These are phyloP conservation scores for Lasioglossum marginatum DNA, from an alignment of 2,888 invertebrate genomes.

Conservation along the genomic window DNA sequence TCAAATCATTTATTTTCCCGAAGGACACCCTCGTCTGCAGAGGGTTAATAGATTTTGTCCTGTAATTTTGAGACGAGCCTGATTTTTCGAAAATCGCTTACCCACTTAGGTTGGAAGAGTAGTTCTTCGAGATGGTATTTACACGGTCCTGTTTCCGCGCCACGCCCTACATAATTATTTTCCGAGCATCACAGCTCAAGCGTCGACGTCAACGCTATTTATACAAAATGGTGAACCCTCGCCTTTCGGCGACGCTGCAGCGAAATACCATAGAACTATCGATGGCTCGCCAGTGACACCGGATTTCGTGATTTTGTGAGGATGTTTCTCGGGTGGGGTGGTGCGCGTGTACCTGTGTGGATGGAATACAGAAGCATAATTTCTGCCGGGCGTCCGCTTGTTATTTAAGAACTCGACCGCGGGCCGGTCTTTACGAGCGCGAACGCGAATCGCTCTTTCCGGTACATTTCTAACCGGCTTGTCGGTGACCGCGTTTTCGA, in stretches of 20 bases:
- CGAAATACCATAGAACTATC: not conserved
- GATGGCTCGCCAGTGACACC: not conserved
- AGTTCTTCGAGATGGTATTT: not conserved
- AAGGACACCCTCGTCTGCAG: not conserved
- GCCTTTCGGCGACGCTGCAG: not conserved
- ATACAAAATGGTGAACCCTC: not conserved
- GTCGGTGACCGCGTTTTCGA: constrained; percentile 10
- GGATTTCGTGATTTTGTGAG: not conserved
- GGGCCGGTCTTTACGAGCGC: constrained; percentile 5
- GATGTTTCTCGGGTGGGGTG: not conserved
- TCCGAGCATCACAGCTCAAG: not conserved
- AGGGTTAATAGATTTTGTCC: not conserved
- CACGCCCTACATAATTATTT: not conserved
- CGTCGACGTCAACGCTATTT: not conserved
- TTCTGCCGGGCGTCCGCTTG: not conserved
- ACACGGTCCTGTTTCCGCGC: not conserved
- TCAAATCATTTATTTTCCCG: too few species aligned
- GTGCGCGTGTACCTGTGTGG: not conserved
- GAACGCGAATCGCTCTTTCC: not conserved
- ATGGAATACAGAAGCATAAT: not conserved
- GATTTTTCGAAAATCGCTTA: not conserved
- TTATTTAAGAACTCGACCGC: constrained; percentile 21
- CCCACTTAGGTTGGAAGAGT: not conserved
- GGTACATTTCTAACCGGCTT: constrained; percentile 7
- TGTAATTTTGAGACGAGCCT: not conserved